Evolutionary conservation across 92 coral and sea anemone genomes (phyloP), one percentile per base, ranked within the genome.

Genomic region (Phymanthus crucifer): DNA sequence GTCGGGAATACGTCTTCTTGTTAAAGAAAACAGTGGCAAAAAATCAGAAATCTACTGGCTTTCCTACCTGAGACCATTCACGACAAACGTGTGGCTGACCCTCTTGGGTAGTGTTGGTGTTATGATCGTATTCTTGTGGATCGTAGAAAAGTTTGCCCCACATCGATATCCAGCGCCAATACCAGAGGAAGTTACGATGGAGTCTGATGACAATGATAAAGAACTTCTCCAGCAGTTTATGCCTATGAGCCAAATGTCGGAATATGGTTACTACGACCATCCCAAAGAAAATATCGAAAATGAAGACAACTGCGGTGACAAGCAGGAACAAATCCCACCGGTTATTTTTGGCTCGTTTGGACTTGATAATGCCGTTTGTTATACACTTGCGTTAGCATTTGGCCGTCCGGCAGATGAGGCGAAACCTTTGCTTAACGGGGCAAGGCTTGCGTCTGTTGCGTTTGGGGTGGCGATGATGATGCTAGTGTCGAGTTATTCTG

Each of bases 381-480:
- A 74, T 34, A 91, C 94, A 2, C 89, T 87, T 46, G 90, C 94
- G 24, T 73, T 93, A 13, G 97, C 97, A 3, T 90, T 88, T 43
- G 92, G 93, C 6, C 86, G 97, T 56, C 97, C 97, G 13, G 88
- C 90, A 16, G 97, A 87, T 65, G 90, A 85, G 26, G 76, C 91
- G 8, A 93, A 87, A 56, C 97, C 97, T 26, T 69, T 78, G 32
- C 84, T 90, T 23, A 87, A 85, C 32, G 91, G 97, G 2, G 91
- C 97, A 32, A 82, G 97, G 18, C 84, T 93, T 32, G 89, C 94
- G 4, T 85, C 92, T 3, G 90, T 93, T 46, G 91, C 94, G 7
- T 93, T 93, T 56, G 93, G 97, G 61, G 76, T 93, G 66, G 97
- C 97, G 31, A 93, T 93, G 97, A 36, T 93, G 46, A 88, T 93